These are phyloP conservation scores for Parazoanthus swiftii DNA, from an alignment of 92 coral and sea anemone species.

Conservation along the genomic window DNA sequence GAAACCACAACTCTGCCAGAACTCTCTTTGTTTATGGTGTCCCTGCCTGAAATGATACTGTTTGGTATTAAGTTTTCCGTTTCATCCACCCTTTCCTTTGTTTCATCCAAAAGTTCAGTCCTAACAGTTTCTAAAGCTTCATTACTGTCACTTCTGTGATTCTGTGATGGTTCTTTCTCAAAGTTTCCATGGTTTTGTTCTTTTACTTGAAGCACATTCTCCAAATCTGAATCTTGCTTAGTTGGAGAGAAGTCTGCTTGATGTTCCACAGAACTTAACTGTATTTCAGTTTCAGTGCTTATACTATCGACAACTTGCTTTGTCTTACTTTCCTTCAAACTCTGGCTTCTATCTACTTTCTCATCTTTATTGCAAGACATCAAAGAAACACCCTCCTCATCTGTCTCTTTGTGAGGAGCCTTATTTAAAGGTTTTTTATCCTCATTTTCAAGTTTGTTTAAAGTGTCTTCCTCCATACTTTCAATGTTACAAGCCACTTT, in stretches of 20 bases:
- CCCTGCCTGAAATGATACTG: not conserved
- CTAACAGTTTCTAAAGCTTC: not conserved
- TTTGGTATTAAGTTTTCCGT: not conserved
- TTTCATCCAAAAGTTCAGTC: not conserved
- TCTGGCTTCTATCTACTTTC: not conserved
- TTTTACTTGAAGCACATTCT: not conserved
- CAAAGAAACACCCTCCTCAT: not conserved
- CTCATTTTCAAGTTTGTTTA: not conserved
- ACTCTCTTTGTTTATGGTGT: not conserved
- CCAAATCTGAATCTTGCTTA: not conserved
- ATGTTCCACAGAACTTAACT: not conserved
- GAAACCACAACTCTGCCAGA: conserved; percentile 3
- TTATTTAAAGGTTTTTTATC: not conserved
- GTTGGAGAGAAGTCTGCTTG: not conserved
- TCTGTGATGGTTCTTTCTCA: not conserved
- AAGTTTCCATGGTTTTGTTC: not conserved
- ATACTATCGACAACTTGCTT: not conserved
- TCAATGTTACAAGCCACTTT: no score
- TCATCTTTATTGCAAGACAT: not conserved
- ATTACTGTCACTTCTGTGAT: not conserved
- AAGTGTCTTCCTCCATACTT: not conserved
- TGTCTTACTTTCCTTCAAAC: not conserved
- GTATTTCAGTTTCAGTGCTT: not conserved
- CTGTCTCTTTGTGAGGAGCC: not conserved
- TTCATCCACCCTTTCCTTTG: not conserved